These are phyloP conservation scores for Thyatira batis DNA, from an alignment of 2,888 invertebrate species.

Conservation along the genomic window DNA sequence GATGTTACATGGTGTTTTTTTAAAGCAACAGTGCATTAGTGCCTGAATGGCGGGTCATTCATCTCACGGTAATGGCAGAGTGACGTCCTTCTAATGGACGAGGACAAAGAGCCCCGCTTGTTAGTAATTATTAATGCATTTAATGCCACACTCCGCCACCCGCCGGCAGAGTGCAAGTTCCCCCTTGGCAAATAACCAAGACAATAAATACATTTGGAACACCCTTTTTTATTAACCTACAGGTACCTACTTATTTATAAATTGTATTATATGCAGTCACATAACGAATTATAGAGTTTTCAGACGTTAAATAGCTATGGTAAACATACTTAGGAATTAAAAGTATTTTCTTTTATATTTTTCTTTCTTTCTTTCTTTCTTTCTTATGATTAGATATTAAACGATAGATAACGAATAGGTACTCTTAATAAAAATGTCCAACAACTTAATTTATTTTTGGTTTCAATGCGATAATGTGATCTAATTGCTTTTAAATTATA, in stretches of 20 bases:
- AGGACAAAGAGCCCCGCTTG: conserved; percentile 46
- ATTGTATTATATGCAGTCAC: too few species aligned
- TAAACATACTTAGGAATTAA: too few species aligned
- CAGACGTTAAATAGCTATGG: too few species aligned
- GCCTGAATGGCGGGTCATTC: conserved; percentile 55
- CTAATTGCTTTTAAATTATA: not conserved
- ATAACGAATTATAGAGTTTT: too few species aligned
- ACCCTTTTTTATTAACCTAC: not conserved
- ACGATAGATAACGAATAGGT: too few species aligned
- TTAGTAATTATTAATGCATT: conserved; percentile 53
- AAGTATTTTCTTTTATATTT: too few species aligned
- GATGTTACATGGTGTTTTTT: conserved; percentile 20
- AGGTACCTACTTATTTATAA: too few species aligned
- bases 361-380: too few species aligned
- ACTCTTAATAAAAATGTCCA: too few species aligned
- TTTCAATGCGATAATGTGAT: too few species aligned
- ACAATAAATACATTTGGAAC: not conserved
- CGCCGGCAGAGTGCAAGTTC: conserved; percentile 20
- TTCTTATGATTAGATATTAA: not conserved
- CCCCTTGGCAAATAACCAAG: conserved; percentile 5
- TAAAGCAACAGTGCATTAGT: conserved; percentile 52
- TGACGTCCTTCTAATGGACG: conserved; percentile 57
- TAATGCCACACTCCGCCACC: conserved; percentile 28
- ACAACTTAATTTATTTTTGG: too few species aligned
- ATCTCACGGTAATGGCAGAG: conserved; percentile 52